phyloP scores from a whole-genome alignment of 2,888 invertebrate species.

The Gortyna flavago region DNA sequence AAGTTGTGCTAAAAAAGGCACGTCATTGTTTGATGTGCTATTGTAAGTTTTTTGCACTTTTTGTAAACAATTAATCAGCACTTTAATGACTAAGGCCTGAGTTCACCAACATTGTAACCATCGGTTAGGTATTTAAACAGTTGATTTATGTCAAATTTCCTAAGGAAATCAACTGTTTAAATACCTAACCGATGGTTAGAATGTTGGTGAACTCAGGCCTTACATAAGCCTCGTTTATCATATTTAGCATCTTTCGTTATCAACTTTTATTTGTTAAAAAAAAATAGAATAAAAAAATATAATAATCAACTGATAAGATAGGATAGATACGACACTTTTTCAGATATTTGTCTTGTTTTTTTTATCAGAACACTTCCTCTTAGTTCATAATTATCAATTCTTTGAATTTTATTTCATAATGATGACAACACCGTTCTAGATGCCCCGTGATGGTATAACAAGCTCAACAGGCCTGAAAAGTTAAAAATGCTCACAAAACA shows the following conservation, averaged over 20 bases:
- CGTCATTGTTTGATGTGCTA: conserved; percentile 11
- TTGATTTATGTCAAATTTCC: too few relatives aligned
- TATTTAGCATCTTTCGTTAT: neutral
- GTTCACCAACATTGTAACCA: too few relatives aligned
- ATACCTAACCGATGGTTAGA: too few relatives aligned
- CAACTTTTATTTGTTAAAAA: conserved; percentile 36
- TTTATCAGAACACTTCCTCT: neutral
- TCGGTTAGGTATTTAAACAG: too few relatives aligned
- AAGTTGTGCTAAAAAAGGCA: neutral
- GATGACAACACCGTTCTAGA: conserved; percentile 74
- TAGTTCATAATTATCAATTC: neutral
- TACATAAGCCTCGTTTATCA: neutral
- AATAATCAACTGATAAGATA: neutral
- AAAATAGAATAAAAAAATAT: neutral
- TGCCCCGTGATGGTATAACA: conserved; percentile 73
- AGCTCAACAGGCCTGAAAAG: conserved; percentile 84
- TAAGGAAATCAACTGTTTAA: too few relatives aligned
- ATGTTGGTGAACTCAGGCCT: too few relatives aligned
- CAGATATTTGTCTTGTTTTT: too few relatives aligned
- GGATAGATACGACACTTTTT: neutral
- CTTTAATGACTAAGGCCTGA: neutral
- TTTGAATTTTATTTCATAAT: conserved; percentile 38
- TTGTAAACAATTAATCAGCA: neutral
- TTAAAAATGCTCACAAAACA: neutral
- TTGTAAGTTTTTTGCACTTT: neutral